Base-by-base conservation (phyloP, 2,113 vertebrate species). In the Nipponia nippon region DNA sequence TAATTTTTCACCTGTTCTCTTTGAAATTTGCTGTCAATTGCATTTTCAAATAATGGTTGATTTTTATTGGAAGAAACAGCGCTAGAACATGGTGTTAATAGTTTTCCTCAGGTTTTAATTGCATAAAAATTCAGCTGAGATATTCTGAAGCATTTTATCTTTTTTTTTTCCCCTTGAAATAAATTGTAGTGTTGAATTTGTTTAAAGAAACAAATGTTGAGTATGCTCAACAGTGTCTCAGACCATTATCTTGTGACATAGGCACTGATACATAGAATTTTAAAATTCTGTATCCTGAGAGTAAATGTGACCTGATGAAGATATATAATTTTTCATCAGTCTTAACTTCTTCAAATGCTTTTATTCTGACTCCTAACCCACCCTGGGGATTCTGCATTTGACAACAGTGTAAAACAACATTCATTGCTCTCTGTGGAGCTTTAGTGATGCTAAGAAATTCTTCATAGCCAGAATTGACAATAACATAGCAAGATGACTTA, bases 401-500 rank as follows among this genome's bases (percentile, higher is more conserved):
- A 97, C 97, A 98, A 97, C 94, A 96, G 83, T 75, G 83, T 83
- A 94, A 97, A 87, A 81, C 94, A 97, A 96, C 96, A 92, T 97
- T 97, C 97, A 94, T 96, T 97, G 95, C 93, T 98, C 77, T 98
- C 98, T 92, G 96, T 95, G 95, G 97, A 97, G 98, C 94, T 97
- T 96, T 97, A 92, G 94, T 77, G 94, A 95, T 97, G 91, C 97
- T 98, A 91, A 94, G 95, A 97, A 97, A 98, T 98, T 98, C 96
- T 97, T 98, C 98, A 96, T 97, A 97, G 97, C 91, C 97, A 91
- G 76, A 97, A 95, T 84, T 96, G 95, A 97, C 97, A 98, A 97
- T 97, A 97, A 83, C 96, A 95, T 92, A 97, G 96, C 95, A 93
- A 97, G 97, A 98, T 97, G 97, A 97, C 98, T 98, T 98, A 97